A percentile compares a stretch with the other conserved stretches of the same genome.
phyloP scores from a whole-genome alignment of 2,888 invertebrate species.

The Chloroclysta siterata region DNA sequence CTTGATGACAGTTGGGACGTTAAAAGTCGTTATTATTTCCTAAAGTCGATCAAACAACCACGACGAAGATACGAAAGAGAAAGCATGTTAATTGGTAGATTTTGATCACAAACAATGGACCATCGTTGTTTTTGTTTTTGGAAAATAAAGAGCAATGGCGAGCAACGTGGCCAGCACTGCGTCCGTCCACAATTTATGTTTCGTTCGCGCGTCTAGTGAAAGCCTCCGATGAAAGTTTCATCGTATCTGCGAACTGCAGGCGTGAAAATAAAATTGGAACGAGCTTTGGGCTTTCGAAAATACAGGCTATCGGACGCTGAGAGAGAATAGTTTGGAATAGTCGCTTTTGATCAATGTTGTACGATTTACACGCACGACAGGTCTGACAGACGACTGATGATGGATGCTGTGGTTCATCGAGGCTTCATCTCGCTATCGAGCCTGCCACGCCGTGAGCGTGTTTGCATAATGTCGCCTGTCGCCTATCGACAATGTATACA shows the following conservation, averaged over 20 bases:
- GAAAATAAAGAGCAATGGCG: conserved; percentile 37
- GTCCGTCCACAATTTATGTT: conserved; percentile 44
- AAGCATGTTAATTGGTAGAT: conserved; percentile 6
- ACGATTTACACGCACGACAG: conserved; percentile 38
- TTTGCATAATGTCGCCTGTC: conserved; percentile 35
- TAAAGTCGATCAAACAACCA: no score
- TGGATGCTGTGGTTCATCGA: conserved; percentile 28
- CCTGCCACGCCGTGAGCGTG: conserved; percentile 26
- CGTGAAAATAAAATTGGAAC: conserved; percentile 79
- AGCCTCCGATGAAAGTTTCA: conserved; percentile 79
- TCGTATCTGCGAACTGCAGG: conserved; percentile 79
- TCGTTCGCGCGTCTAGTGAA: conserved; percentile 64
- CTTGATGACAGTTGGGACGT: no score
- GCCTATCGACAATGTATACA: conserved; percentile 22
- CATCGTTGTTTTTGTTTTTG: conserved; percentile 44
- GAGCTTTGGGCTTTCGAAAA: conserved; percentile 69
- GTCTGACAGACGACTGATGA: conserved; percentile 36
- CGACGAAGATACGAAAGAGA: no score
- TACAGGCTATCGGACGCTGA: conserved; percentile 49
- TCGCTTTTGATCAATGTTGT: conserved; percentile 42
- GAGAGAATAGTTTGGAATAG: conserved; percentile 45
- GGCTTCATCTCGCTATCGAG: conserved; percentile 31
- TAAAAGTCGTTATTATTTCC: no score
- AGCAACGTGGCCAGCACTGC: conserved; percentile 34
- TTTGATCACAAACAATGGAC: conserved; percentile 4